Base-by-base conservation (phyloP, 2,113 vertebrate species). In the Sebastes fasciatus region DNA sequence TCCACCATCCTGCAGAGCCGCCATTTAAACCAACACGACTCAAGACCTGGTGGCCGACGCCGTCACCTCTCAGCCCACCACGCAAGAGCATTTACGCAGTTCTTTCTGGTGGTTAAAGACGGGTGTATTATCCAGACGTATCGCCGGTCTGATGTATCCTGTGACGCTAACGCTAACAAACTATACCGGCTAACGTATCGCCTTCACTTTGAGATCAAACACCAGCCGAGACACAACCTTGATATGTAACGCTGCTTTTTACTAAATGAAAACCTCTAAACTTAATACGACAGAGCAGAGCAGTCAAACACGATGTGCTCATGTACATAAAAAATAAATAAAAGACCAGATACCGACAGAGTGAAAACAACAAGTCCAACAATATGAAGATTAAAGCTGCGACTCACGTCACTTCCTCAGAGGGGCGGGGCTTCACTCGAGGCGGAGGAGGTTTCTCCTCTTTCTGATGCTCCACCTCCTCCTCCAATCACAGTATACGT, bases 321-420 rank as follows among this genome's bases (percentile, higher is more conserved):
- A 21, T 5, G 10, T 6, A 1, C 3, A 1, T 5, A 11, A 23
- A 23, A 23, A 23, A 23, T n/a, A 49, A 77, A 49, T 54, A 52
- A 81, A 61, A 71, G 14, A 26, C 21, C 2, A 8, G 54, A 51
- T 11, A 26, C 17, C 5, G 21, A 62, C 12, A 55, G 13, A 48
- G n/a, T n/a, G 12, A 4, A 5, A 1, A 16, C 13, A 45, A 45
- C 46, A 14, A 10, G 43, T 3, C 12, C 4, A 8, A 6, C 8
- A 8, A 17, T 46, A 26, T 6, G 21, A 26, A 42, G 1, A 61
- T 19, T n/a, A 76, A 79, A 43, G 8, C 40, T 1, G n/a, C 72
- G 73, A 94, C 94, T 94, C 51, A 94, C 94, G 85, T 75, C 85
- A 83, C 92, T 89, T 94, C 88, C 90, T 79, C 61, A 58, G 60